These are phyloP conservation scores for Cloeon dipterum DNA, from an alignment of 2,888 invertebrate genomes.

Conservation along the genomic window DNA sequence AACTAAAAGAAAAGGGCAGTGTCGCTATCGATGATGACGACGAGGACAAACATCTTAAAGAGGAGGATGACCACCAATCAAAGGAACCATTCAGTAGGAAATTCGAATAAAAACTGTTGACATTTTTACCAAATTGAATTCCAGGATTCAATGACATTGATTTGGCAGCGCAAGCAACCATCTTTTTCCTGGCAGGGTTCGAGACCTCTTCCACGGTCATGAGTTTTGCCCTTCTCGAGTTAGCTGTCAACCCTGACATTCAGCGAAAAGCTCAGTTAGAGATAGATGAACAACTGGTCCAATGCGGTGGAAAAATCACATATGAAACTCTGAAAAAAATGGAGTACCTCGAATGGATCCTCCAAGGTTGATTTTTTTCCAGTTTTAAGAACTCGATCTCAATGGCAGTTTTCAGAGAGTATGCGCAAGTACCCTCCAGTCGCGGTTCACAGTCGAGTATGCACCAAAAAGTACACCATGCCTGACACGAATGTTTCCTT, in stretches of 20 bases:
- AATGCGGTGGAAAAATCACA: constrained; percentile 2
- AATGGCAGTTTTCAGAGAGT: constrained; percentile 11
- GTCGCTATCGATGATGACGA: background rate
- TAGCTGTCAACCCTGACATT: constrained; percentile 2
- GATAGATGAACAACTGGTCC: background rate
- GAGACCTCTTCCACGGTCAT: constrained; percentile 4
- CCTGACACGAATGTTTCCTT: constrained; percentile 6
- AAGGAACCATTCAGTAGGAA: background rate
- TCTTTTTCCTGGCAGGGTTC: constrained; percentile 3
- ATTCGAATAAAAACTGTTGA: background rate
- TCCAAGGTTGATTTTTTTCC: constrained; percentile 1
- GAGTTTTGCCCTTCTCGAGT: background rate
- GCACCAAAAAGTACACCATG: constrained; percentile 14
- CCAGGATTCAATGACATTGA: constrained; percentile 3
- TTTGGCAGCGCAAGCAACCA: constrained; percentile 3
- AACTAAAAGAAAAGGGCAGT: constrained; percentile 2
- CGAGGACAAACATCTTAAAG: background rate
- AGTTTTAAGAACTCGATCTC: background rate
- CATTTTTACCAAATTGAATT: background rate
- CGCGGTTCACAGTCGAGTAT: constrained; percentile 15
- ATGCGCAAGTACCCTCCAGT: constrained; percentile 18
- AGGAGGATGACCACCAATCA: background rate
- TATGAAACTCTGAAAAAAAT: constrained; percentile 4
- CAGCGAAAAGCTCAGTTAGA: constrained; percentile 2
- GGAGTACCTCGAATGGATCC: constrained; percentile 2